Evolutionary conservation across 2,888 invertebrate species (phyloP).

Genomic region (Callyntrura sp.): DNA sequence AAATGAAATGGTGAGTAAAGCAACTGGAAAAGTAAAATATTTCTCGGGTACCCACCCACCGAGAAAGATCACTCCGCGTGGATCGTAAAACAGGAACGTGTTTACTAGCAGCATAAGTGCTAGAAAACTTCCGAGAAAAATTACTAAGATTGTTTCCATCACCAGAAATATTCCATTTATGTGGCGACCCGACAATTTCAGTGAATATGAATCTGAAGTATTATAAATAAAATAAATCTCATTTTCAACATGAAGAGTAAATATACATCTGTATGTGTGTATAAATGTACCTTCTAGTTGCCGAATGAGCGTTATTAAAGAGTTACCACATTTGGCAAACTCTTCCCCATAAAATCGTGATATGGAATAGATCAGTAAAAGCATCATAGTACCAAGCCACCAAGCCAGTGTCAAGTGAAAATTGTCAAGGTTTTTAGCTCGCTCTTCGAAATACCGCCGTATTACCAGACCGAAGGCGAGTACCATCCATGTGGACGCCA

Average conservation of each 20-base stretch:
- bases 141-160: not conserved
- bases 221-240: not conserved
- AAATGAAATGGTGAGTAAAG: not conserved
- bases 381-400: not conserved
- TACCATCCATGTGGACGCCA: not conserved
- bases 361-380: not conserved
- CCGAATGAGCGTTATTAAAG: no score
- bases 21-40: not conserved
- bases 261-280: not conserved
- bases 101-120: not conserved
- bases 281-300: not conserved
- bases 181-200: not conserved
- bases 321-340: not conserved
- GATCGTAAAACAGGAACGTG: not conserved
- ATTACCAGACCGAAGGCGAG: not conserved
- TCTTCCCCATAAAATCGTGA: not conserved
- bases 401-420: not conserved
- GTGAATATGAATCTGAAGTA: no score
- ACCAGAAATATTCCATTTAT: not conserved
- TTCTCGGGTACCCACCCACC: not conserved
- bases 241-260: no score
- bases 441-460: no score
- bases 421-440: not conserved
- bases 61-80: constrained; percentile 19
- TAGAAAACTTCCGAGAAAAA: not conserved